Base-by-base conservation (phyloP, 2,797 vertebrate genomes). In the Poecilia gillii region DNA sequence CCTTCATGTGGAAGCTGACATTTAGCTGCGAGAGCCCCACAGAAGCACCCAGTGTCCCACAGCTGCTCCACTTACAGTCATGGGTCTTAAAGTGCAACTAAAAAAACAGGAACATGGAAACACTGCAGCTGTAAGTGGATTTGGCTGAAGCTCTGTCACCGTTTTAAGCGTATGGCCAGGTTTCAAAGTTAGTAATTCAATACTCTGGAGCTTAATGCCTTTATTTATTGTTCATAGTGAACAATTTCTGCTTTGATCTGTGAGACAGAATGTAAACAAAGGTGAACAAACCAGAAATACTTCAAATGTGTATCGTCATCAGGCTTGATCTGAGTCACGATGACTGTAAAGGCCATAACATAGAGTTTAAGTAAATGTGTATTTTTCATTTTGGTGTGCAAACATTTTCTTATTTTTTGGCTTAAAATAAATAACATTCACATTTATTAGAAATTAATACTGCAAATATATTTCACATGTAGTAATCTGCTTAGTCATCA, bases 1-100 rank as follows among this genome's bases (percentile, higher is more conserved):
- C 59, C 77, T 12, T 55, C 28, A 8, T 90, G 90, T 71, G 78
- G 81, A 93, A 94, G 74, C 71, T 90, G 80, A 53, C 74, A 77
- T 77, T 89, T 82, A 81, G 73, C 81, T 89, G 89, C 43, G 74
- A 91, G 76, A 59, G 47, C 28, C 33, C 18, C 77, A 71, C 71
- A 36, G 49, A 23, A 8, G n/a, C 71, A 74, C 47, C 39, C 62
- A 0, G 2, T 3, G 12, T 49, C 55, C 53, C 23, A 14, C n/a
- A 55, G 75, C 53, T 78, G 23, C 62, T 74, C 74, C 41, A 70
- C 66, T 46, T 46, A 70, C 39, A 23, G 41, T 77, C 49, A 55
- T 53, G 33, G 77, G n/a, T 83, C 68, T 80, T 73, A 76, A 81
- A 57, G 75, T 72, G 47, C 62, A 79, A 82, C 39, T 87, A 41